Evolutionary conservation across 2,113 vertebrate species (phyloP).

Genomic region (Chinchilla lanigera): DNA sequence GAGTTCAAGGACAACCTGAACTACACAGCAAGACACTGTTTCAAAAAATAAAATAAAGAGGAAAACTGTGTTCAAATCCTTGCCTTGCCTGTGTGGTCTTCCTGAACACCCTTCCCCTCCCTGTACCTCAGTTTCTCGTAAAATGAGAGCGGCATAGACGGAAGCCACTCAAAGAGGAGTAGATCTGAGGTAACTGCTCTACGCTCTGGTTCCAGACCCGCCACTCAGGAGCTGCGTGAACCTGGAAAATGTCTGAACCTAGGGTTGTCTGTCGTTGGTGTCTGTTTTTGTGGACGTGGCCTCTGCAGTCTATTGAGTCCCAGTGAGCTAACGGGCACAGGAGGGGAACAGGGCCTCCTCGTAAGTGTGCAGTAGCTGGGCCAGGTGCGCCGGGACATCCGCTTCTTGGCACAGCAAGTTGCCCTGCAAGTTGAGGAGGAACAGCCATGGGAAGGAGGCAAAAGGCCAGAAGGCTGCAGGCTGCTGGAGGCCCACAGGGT

Average conservation of each 20-base stretch:
- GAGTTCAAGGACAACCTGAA: background rate
- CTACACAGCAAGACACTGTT: background rate
- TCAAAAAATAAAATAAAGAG: background rate
- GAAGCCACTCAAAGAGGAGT: too few relatives aligned
- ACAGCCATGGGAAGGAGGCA: conserved; percentile 88
- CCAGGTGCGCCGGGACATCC: conserved; percentile 79
- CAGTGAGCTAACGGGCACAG: conserved; percentile 66
- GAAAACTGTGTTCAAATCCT: background rate
- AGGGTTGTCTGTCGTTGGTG: background rate
- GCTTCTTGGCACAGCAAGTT: conserved; percentile 87
- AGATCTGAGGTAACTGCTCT: background rate
- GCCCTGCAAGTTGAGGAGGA: conserved; percentile 87
- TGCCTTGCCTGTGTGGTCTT: background rate
- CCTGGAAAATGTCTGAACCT: background rate
- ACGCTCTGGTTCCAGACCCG: conserved; percentile 53
- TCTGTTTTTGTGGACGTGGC: background rate
- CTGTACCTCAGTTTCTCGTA: background rate
- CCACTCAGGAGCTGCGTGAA: background rate
- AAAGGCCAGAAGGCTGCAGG: conserved; percentile 86
- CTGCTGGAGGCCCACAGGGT: conserved; percentile 82
- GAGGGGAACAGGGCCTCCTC: conserved; percentile 68
- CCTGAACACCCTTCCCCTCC: background rate
- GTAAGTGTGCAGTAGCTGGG: conserved; percentile 86
- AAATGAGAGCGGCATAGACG: background rate
- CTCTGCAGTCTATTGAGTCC: conserved; percentile 60